A percentile compares a stretch with the other conserved stretches of the same genome.
phyloP scores from a whole-genome alignment of 1,140 invertebrate species.

The Ips typographus region DNA sequence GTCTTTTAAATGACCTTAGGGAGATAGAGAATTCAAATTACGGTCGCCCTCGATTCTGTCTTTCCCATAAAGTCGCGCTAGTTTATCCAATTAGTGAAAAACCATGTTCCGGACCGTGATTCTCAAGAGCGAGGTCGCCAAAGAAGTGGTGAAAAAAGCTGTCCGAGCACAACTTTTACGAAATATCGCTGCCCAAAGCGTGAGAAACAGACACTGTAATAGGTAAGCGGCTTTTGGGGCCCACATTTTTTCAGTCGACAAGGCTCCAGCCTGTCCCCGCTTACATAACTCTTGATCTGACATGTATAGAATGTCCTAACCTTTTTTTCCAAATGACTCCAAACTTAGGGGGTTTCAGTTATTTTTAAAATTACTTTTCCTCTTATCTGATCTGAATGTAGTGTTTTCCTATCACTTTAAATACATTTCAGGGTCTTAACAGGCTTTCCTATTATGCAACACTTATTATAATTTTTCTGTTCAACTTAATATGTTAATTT shows the following conservation, averaged over 20 bases:
- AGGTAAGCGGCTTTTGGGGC: conserved; percentile 52
- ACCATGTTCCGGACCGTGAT: conserved; percentile 65
- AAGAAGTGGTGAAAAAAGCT: conserved; percentile 59
- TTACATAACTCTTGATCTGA: background rate
- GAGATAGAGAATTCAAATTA: conserved; percentile 35
- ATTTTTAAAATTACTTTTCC: background rate
- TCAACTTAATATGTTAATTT: too few relatives aligned
- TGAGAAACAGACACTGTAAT: conserved; percentile 62
- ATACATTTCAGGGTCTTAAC: too few relatives aligned
- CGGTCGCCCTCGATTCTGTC: conserved; percentile 38
- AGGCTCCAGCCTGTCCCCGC: conserved; percentile 9
- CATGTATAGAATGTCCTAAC: background rate
- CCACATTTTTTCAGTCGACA: background rate
- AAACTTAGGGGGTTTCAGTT: conserved; percentile 1
- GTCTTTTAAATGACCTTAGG: conserved; percentile 49
- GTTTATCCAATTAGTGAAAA: conserved; percentile 16
- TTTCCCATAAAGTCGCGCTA: conserved; percentile 13
- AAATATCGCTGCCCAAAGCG: conserved; percentile 61
- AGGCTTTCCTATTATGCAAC: too few relatives aligned
- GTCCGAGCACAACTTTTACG: conserved; percentile 59
- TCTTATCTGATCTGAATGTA: too few relatives aligned
- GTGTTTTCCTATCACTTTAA: too few relatives aligned
- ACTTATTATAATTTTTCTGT: too few relatives aligned
- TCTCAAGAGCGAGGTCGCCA: conserved; percentile 64
- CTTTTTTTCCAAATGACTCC: background rate